Percentiles rank a stretch among this genome's conserved stretches.
Conservation (phyloP, 2,888 invertebrate genomes). For the Stictocephala bisonia region DNA sequence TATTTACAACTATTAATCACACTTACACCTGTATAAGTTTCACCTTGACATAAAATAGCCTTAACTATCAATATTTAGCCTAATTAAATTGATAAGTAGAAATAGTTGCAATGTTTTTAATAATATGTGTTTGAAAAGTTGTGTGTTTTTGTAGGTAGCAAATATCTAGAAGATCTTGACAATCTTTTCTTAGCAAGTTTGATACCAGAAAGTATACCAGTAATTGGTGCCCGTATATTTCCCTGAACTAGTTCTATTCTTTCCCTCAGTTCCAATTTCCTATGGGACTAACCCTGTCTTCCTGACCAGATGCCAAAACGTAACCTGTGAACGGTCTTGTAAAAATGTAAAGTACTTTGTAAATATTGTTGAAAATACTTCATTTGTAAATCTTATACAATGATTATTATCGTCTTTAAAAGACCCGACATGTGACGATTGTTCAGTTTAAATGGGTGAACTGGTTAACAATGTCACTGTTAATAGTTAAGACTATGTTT, state of each 20-base stretch:
- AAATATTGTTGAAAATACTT: slow-evolving; percentile 33
- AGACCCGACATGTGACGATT: too few species aligned
- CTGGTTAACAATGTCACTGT: too few species aligned
- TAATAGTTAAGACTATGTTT: too few species aligned
- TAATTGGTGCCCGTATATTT: too few species aligned
- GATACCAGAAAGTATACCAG: slow-evolving; percentile 15
- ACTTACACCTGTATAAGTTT: too few species aligned
- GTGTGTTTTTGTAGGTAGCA: slow-evolving; percentile 31
- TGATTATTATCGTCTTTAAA: slow-evolving; percentile 22
- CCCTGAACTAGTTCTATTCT: background rate
- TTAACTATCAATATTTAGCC: slow-evolving; percentile 17
- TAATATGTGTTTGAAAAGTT: slow-evolving; percentile 11
- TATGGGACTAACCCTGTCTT: slow-evolving; percentile 22
- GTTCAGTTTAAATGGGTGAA: too few species aligned
- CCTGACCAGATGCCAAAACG: slow-evolving; percentile 32
- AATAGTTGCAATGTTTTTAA: slow-evolving; percentile 24
- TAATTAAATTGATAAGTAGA: slow-evolving; percentile 22
- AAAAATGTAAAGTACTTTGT: slow-evolving; percentile 33
- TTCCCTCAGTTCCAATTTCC: background rate
- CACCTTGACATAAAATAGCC: too few species aligned
- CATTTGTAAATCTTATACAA: slow-evolving; percentile 18
- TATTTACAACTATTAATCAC: too few species aligned
- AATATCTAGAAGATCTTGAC: slow-evolving; percentile 30
- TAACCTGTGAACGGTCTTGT: background rate
- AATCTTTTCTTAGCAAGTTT: slow-evolving; percentile 37